phyloP scores from a whole-genome alignment of 2,113 vertebrate species.

The Catharus minimus region DNA sequence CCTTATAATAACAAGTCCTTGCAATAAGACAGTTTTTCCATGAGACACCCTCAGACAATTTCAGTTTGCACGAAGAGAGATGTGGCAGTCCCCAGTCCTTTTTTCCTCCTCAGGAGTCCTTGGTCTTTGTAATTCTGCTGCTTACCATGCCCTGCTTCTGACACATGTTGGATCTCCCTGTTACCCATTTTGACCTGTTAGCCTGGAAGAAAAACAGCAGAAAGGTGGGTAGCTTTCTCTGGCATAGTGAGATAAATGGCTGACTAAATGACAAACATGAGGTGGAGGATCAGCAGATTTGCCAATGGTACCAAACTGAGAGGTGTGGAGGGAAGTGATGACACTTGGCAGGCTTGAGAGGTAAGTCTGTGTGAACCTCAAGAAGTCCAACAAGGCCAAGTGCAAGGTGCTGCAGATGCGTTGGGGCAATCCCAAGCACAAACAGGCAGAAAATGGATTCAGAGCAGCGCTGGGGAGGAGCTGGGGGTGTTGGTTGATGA shows the following conservation, averaged over 20 bases:
- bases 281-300: neutral
- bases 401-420: neutral
- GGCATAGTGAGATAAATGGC: neutral
- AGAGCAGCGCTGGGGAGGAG: neutral
- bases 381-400: neutral
- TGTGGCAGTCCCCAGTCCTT: neutral
- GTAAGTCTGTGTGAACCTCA: neutral
- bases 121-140: neutral
- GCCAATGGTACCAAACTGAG: neutral
- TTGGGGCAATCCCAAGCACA: neutral
- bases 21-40: neutral
- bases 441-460: neutral
- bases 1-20: neutral
- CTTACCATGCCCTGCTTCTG: neutral
- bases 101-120: neutral
- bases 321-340: neutral
- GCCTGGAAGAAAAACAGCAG: neutral
- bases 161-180: neutral
- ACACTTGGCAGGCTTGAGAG: neutral
- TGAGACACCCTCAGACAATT: neutral
- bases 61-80: neutral
- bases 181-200: neutral
- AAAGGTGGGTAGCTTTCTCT: neutral
- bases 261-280: neutral
- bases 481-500: fast-evolving